These are phyloP conservation scores for Poeciliopsis occidentalis DNA, from an alignment of 2,113 vertebrate species.

Conservation along the genomic window DNA sequence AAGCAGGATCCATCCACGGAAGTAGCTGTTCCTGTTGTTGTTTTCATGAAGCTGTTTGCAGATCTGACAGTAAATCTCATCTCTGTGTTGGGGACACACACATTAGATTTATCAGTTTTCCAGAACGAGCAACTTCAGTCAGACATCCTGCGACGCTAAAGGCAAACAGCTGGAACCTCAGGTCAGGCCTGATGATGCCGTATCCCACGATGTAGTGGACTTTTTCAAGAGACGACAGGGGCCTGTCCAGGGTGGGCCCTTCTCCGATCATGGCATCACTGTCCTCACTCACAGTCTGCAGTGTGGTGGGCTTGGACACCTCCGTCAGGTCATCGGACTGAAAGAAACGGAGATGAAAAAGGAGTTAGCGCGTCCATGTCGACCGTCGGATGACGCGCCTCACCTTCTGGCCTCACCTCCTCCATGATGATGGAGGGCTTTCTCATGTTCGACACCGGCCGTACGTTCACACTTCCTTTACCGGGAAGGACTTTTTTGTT, in stretches of 20 bases:
- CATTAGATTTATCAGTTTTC: neutral
- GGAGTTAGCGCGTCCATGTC: neutral
- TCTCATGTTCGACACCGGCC: conserved; percentile 22
- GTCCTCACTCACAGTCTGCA: conserved; percentile 78
- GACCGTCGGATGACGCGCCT: neutral
- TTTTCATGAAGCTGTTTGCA: conserved; percentile 96
- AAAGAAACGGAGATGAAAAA: neutral
- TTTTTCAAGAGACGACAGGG: conserved; percentile 92
- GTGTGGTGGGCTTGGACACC: conserved; percentile 51
- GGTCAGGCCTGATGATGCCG: conserved; percentile 85
- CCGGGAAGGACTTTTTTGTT: conserved; percentile 59
- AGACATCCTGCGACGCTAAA: neutral
- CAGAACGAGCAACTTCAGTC: neutral
- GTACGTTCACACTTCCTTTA: conserved; percentile 34
- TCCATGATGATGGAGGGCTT: conserved; percentile 75
- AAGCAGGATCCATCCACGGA: conserved; percentile 94
- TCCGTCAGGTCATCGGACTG: conserved; percentile 53
- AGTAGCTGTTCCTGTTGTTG: conserved; percentile 83
- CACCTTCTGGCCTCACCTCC: conserved; percentile 59
- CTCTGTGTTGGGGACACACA: conserved; percentile 73
- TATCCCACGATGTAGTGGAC: conserved; percentile 90
- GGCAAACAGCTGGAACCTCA: conserved; percentile 82
- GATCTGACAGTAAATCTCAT: conserved; percentile 99
- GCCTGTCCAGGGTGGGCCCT: conserved; percentile 80
- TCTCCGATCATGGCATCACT: conserved; percentile 77